These are phyloP conservation scores for Pluvianellus socialis DNA, from an alignment of 2,113 vertebrate species.

Conservation along the genomic window DNA sequence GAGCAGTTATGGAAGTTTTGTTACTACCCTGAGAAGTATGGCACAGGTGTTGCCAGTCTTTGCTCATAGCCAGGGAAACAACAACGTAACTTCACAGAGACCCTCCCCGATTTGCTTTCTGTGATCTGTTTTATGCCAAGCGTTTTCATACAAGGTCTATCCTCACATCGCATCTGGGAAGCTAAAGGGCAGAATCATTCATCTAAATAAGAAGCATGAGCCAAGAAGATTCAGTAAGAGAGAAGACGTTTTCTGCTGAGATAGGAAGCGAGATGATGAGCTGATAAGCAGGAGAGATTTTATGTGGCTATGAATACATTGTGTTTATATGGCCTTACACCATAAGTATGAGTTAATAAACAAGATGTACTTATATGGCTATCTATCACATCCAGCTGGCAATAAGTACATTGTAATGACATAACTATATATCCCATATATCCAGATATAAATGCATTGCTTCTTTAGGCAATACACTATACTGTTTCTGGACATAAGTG, in stretches of 20 bases:
- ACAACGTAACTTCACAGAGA: background rate
- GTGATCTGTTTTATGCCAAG: background rate
- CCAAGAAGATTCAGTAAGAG: constrained; percentile 3
- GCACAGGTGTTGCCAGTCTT: background rate
- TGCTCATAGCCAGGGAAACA: background rate
- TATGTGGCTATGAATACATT: background rate
- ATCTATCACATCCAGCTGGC: constrained; percentile 27
- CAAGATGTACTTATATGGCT: background rate
- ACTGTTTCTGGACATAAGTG: background rate
- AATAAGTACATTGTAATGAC: background rate
- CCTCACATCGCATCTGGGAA: background rate
- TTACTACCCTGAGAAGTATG: no score
- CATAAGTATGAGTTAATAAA: constrained; percentile 23
- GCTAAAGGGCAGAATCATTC: background rate
- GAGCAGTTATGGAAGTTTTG: background rate
- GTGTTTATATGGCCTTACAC: background rate
- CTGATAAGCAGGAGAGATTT: constrained; percentile 34
- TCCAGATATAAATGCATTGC: background rate
- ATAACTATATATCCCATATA: background rate
- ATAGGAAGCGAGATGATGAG: constrained; percentile 23
- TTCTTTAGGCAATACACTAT: background rate
- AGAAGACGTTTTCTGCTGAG: constrained; percentile 38
- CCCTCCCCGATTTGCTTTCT: background rate
- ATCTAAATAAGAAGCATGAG: background rate
- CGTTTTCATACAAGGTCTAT: background rate